A percentile compares a stretch with the other conserved stretches of the same genome.
Conservation (phyloP, 2,797 vertebrate genomes). For the Lagodon rhomboides region DNA sequence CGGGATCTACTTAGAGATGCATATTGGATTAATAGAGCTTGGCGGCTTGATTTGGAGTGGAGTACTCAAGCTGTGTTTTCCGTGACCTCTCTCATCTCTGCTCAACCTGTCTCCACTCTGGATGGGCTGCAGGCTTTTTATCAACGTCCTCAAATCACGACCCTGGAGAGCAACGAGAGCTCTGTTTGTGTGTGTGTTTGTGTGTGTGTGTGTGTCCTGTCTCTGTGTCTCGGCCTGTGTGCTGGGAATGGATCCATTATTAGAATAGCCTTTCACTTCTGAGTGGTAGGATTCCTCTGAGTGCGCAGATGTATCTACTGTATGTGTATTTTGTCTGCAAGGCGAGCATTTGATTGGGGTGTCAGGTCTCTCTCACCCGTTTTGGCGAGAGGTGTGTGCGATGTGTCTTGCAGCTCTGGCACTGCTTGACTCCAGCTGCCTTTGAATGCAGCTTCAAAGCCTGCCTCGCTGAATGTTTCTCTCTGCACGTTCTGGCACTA, state of each 20-base stretch:
- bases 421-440: slow-evolving; percentile 80
- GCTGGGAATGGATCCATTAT: slow-evolving; percentile 72
- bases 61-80: slow-evolving; percentile 58
- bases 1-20: slow-evolving; percentile 60
- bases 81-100: slow-evolving; percentile 69
- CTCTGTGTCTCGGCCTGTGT: slow-evolving; percentile 44
- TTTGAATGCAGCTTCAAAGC: slow-evolving; percentile 87
- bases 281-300: slow-evolving; percentile 45
- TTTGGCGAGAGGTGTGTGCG: slow-evolving; percentile 70
- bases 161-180: slow-evolving; percentile 66
- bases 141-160: slow-evolving; percentile 59
- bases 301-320: slow-evolving; percentile 27
- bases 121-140: slow-evolving; percentile 55
- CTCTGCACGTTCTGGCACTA: slow-evolving; percentile 73
- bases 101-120: slow-evolving; percentile 46
- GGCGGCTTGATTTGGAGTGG: slow-evolving; percentile 65
- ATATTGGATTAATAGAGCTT: slow-evolving; percentile 71
- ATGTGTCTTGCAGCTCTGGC: slow-evolving; percentile 77
- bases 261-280: slow-evolving; percentile 70
- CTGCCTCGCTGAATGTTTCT: slow-evolving; percentile 65
- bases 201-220: slow-evolving; percentile 34
- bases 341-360: slow-evolving; percentile 63
- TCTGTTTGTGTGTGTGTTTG: slow-evolving; percentile 40
- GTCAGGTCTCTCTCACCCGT: slow-evolving; percentile 63
- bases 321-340: slow-evolving; percentile 52